Conservation (phyloP, 2,797 vertebrate species). For the Sandelia bainsii region DNA sequence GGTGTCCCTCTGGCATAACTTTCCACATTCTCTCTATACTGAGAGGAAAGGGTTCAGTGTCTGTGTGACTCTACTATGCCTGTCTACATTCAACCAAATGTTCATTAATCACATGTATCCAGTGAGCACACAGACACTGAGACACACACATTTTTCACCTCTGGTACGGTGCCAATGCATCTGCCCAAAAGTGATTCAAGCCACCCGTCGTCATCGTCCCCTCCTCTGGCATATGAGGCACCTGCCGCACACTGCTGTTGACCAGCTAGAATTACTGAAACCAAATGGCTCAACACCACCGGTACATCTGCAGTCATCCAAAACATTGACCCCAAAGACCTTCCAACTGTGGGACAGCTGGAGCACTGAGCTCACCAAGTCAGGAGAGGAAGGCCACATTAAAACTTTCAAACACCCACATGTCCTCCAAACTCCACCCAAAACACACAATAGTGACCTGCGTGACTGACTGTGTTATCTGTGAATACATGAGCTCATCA, state of each 20-base stretch:
- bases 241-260: conserved; percentile 24
- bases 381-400: conserved; percentile 1
- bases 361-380: conserved; percentile 5
- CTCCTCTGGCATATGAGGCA: conserved; percentile 39
- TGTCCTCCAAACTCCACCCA: conserved; percentile 27
- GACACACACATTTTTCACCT: conserved; percentile 26
- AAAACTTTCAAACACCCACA: neutral
- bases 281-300: conserved; percentile 18
- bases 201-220: conserved; percentile 34
- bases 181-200: conserved; percentile 30
- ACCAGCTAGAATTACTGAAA: conserved; percentile 17
- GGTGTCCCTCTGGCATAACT: conserved; percentile 51
- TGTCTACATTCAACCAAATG: conserved; percentile 37
- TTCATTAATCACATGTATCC: conserved; percentile 59
- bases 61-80: conserved; percentile 56
- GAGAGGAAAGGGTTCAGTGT: conserved; percentile 42
- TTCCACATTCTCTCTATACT: conserved; percentile 5
- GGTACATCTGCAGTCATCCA: conserved; percentile 35
- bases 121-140: conserved; percentile 29
- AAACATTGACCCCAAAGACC: conserved; percentile 10
- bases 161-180: conserved; percentile 40
- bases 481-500: conserved; percentile 59
- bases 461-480: conserved; percentile 12
- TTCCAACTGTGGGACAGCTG: conserved; percentile 47
- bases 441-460: conserved; percentile 26